phyloP scores from a whole-genome alignment of 1,140 invertebrate genomes.

The Drosophila serrata region DNA sequence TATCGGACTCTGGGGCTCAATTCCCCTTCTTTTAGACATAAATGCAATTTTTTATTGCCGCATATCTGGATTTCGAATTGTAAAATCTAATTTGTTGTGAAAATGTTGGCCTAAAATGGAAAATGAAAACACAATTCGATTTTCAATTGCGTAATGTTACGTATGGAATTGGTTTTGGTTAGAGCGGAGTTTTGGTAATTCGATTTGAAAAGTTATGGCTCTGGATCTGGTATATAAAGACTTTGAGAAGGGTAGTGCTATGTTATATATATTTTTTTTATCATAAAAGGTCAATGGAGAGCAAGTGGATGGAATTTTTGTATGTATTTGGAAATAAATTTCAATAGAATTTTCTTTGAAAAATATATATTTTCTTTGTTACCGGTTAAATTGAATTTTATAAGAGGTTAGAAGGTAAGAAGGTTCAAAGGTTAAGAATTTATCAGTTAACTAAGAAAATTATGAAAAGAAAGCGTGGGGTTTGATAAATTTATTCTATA shows the following conservation, averaged over 20 bases:
- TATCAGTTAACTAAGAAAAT: no score
- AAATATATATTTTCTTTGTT: not conserved
- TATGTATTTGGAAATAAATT: not conserved
- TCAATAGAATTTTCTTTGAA: not conserved
- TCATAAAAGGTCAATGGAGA: conserved; percentile 11
- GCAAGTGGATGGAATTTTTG: not conserved
- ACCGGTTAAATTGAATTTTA: not conserved
- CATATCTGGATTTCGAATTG: conserved; percentile 48
- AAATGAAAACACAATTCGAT: conserved; percentile 71
- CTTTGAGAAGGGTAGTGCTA: conserved; percentile 14
- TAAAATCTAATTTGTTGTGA: conserved; percentile 76
- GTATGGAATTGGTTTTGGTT: conserved; percentile 68
- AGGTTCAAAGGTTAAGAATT: no score
- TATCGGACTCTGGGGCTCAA: conserved; percentile 75
- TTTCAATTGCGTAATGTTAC: conserved; percentile 80
- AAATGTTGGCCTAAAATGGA: conserved; percentile 48
- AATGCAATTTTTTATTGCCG: conserved; percentile 63
- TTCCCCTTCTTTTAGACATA: conserved; percentile 28
- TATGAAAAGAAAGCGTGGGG: no score
- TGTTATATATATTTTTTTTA: not conserved
- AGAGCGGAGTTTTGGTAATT: conserved; percentile 47
- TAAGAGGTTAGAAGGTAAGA: no score
- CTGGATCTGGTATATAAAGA: conserved; percentile 9
- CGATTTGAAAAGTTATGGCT: conserved; percentile 65
- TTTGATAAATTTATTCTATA: no score